Conservation (phyloP, 2,888 invertebrate genomes). For the Drosophila algonquin region DNA sequence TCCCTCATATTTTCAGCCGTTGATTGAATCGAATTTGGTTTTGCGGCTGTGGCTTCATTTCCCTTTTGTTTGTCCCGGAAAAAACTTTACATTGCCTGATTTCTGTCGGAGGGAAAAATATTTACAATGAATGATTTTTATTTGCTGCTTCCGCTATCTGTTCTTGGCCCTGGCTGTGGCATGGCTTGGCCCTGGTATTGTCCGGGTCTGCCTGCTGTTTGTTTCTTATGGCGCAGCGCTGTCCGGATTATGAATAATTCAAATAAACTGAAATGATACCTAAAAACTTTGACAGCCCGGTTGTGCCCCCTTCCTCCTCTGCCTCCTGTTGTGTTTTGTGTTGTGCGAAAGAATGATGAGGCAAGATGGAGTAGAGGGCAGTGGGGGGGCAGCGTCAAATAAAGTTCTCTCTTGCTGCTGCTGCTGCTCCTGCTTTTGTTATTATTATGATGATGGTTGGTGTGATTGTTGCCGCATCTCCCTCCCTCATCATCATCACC, state of each 20-base stretch:
- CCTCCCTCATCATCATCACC: background rate
- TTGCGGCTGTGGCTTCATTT: slow-evolving; percentile 40
- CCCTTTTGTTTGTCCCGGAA: slow-evolving; percentile 33
- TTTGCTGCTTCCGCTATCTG: slow-evolving; percentile 68
- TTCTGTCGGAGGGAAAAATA: slow-evolving; percentile 22
- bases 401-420: slow-evolving; percentile 55
- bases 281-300: slow-evolving; percentile 74
- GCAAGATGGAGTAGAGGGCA: background rate
- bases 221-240: slow-evolving; percentile 59
- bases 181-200: slow-evolving; percentile 34
- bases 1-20: slow-evolving; percentile 45
- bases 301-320: background rate
- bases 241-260: slow-evolving; percentile 77
- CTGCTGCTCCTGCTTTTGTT: slow-evolving; percentile 49
- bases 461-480: slow-evolving; percentile 63
- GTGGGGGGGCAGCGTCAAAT: slow-evolving; percentile 57
- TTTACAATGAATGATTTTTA: slow-evolving; percentile 72
- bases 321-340: slow-evolving; percentile 4
- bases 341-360: slow-evolving; percentile 17
- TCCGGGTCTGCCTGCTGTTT: slow-evolving; percentile 39
- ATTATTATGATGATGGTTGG: slow-evolving; percentile 66
- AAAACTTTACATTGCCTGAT: slow-evolving; percentile 42
- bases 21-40: slow-evolving; percentile 67
- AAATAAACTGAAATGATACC: slow-evolving; percentile 80
- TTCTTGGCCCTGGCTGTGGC: slow-evolving; percentile 40